phyloP scores from a whole-genome alignment of 2,797 vertebrate genomes.

The Tadarida brasiliensis region DNA sequence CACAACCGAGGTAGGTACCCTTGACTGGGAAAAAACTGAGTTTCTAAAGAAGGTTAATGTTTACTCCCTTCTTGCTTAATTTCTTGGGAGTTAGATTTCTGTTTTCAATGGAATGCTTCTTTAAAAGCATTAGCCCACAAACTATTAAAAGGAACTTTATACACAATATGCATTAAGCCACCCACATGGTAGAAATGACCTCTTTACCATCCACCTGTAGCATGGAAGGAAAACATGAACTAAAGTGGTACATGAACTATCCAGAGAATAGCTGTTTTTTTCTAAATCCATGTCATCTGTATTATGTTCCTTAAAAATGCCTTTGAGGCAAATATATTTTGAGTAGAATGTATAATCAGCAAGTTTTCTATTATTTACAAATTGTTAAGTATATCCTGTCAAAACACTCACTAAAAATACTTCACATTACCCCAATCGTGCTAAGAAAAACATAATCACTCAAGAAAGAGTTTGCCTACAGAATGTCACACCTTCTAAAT shows the following conservation, averaged over 20 bases:
- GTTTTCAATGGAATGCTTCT: background rate
- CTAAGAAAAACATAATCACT: conserved; percentile 74
- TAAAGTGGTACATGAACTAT: background rate
- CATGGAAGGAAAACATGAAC: background rate
- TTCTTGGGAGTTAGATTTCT: background rate
- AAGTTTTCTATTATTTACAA: conserved; percentile 83
- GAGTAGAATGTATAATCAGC: conserved; percentile 68
- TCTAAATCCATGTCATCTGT: conserved; percentile 42
- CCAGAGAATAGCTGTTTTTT: background rate
- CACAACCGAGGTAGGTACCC: too few species aligned
- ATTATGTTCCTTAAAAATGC: conserved; percentile 60
- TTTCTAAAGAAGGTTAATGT: background rate
- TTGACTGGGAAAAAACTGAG: background rate
- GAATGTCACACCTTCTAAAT: conserved; percentile 73
- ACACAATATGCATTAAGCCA: background rate
- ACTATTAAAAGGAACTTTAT: background rate
- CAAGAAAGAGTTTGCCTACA: conserved; percentile 73
- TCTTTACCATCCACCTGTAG: background rate
- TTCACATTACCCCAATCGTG: conserved; percentile 73
- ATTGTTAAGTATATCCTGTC: conserved; percentile 78
- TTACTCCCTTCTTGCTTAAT: background rate
- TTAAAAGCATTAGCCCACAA: background rate
- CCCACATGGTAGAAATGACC: background rate
- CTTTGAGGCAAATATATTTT: conserved; percentile 70
- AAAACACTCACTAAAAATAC: conserved; percentile 82